phyloP scores from a whole-genome alignment of 2,113 vertebrate species.

The Nyctibius bracteatus region DNA sequence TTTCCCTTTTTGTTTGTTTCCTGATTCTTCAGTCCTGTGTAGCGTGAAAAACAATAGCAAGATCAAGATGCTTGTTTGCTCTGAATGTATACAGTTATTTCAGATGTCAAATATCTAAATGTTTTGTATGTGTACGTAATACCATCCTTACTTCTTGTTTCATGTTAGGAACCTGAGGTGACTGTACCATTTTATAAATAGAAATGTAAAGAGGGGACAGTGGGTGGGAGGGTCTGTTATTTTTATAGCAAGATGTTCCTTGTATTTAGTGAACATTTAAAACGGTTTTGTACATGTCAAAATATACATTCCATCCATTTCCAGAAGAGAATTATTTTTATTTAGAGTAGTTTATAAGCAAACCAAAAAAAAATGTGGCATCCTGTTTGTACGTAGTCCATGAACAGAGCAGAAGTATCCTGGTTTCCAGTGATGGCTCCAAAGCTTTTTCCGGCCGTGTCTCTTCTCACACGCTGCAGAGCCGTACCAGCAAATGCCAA shows the following conservation, averaged over 20 bases:
- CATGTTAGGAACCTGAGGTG: conserved; percentile 47
- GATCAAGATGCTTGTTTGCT: conserved; percentile 49
- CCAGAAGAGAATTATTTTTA: conserved; percentile 48
- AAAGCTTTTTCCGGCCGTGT: not conserved
- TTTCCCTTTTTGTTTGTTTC: not conserved
- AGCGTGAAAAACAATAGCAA: conserved; percentile 3
- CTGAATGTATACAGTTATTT: conserved; percentile 64
- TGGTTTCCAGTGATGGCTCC: conserved; percentile 1
- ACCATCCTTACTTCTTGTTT: conserved; percentile 51
- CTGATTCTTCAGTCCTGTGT: not conserved
- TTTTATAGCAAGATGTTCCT: conserved; percentile 73
- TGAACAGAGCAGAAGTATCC: not conserved
- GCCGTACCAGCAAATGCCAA: conserved; percentile 49
- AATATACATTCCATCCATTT: conserved; percentile 76
- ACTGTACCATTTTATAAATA: conserved; percentile 74
- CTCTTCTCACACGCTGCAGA: not conserved
- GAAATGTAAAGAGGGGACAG: conserved; percentile 43
- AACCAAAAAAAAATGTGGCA: not conserved
- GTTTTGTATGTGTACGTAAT: conserved; percentile 61
- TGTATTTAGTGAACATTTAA: conserved; percentile 67
- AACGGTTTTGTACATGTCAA: conserved; percentile 74
- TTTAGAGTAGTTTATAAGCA: conserved; percentile 57
- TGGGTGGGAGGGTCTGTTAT: conserved; percentile 62
- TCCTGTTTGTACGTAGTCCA: not conserved
- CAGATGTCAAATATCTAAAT: conserved; percentile 42